Percentiles rank a stretch among this genome's conserved stretches.
phyloP scores from a whole-genome alignment of 2,113 vertebrate species.

The Grantiella picta region DNA sequence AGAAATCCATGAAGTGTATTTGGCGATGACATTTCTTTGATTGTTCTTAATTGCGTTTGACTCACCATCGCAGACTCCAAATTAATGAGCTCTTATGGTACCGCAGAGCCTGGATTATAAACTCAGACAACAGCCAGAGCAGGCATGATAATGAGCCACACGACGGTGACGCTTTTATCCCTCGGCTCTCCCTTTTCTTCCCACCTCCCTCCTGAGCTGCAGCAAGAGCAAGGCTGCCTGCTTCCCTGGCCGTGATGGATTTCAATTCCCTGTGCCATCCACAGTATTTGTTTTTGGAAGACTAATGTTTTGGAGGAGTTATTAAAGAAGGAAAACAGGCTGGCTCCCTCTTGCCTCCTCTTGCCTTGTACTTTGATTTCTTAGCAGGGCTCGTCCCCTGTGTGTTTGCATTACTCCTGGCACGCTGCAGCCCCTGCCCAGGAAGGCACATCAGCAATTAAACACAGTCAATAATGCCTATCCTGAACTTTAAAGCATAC shows the following conservation, averaged over 20 bases:
- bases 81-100: conserved; percentile 30
- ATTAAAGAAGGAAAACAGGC: not conserved
- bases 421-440: not conserved
- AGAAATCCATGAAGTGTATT: not conserved
- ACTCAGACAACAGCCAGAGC: not conserved
- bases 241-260: conserved; percentile 12
- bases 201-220: conserved; percentile 28
- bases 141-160: conserved; percentile 31
- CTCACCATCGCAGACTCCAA: not conserved
- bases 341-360: not conserved
- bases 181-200: not conserved
- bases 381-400: not conserved
- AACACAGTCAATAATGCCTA: not conserved
- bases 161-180: not conserved
- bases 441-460: conserved; percentile 8
- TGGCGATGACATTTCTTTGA: not conserved
- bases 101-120: not conserved
- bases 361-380: not conserved
- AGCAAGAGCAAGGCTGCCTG: not conserved
- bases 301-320: not conserved
- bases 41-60: conserved; percentile 40
- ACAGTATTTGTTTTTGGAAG: conserved; percentile 19
- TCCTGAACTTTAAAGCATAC: conserved; percentile 8
- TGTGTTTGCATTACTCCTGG: not conserved
- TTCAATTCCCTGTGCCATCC: not conserved